Evolutionary conservation across 1,140 invertebrate species (phyloP).

Genomic region (Drosophila kepulauana): DNA sequence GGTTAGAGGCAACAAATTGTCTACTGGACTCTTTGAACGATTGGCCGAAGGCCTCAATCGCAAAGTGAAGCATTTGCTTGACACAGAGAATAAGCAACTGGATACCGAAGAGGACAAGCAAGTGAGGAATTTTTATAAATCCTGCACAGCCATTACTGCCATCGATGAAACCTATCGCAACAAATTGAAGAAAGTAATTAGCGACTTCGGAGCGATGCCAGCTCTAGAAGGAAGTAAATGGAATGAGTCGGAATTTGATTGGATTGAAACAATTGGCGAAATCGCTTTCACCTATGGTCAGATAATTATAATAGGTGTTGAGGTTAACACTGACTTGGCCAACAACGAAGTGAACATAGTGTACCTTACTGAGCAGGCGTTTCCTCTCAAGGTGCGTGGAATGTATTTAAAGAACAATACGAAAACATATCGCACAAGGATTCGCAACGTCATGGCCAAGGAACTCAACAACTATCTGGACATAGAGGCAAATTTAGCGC

Average conservation of each 20-base stretch:
- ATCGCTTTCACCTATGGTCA: conserved; percentile 19
- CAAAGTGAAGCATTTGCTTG: conserved; percentile 51
- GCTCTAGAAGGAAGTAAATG: conserved; percentile 41
- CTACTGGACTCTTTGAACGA: conserved; percentile 68
- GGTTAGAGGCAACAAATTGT: conserved; percentile 38
- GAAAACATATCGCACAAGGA: conserved; percentile 40
- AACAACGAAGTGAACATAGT: conserved; percentile 55
- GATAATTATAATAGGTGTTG: conserved; percentile 49
- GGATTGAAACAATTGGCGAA: conserved; percentile 39
- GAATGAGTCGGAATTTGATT: conserved; percentile 50
- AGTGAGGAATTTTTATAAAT: conserved; percentile 53
- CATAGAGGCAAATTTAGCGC: conserved; percentile 37
- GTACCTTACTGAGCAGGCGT: conserved; percentile 57
- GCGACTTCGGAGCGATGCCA: conserved; percentile 57
- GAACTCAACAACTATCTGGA: conserved; percentile 45
- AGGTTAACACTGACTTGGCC: conserved; percentile 58
- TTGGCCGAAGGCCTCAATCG: conserved; percentile 56
- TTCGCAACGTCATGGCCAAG: conserved; percentile 25
- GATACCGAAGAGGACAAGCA: conserved; percentile 43
- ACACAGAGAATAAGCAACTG: background rate
- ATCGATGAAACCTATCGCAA: conserved; percentile 21
- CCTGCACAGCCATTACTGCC: conserved; percentile 31
- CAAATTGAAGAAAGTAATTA: conserved; percentile 33
- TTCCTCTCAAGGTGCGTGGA: conserved; percentile 46
- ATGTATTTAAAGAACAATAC: conserved; percentile 64